Evolutionary conservation across 2,888 invertebrate species (phyloP), one percentile per base, ranked within the genome.

Genomic region (Sussaba pulchella): DNA sequence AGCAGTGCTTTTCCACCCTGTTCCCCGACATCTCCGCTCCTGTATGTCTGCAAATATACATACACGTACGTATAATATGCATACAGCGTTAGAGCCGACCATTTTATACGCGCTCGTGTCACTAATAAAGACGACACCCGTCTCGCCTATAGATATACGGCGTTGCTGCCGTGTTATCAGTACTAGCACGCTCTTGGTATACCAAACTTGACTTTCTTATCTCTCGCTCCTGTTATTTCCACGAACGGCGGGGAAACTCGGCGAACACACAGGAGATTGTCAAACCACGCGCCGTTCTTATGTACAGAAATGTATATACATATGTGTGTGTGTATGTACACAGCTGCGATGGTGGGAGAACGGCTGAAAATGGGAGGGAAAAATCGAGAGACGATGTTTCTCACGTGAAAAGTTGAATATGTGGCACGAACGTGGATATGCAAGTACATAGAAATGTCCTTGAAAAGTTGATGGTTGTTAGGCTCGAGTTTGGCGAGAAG

Each of bases 111-210:
- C 63, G 67, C 39, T 31, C 63, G 50, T 76, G 80, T 81, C 76
- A 72, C 72, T 69, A 76, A 81, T 76, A 81, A 76, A 81, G 69
- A 81, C 72, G 63, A 81, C 52, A 69, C 67, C 72, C 61, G 41
- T 69, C 54, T 10, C 10, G 14, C 36, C 26, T n/a, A 41, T 64
- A 67, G 69, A 72, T 69, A 63, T 69, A 72, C 31, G 26, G 50
- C 45, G 41, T 14, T 54, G 61, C 69, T 61, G 45, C 67, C 36
- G 50, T 52, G 69, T 76, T 81, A 76, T 81, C 76, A 64, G 54
- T 43, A 26, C 63, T 41, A 43, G 19, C 31, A 17, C 54, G 45
- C 61, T 26, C 63, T 21, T 61, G 63, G 54, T 80, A 77, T 70
- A 66, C 69, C 64, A 54, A 17, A 41, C 54, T 26, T 39, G 67